These are phyloP conservation scores for Chrysomela aeneicollis DNA, from an alignment of 2,888 invertebrate species.

Conservation along the genomic window DNA sequence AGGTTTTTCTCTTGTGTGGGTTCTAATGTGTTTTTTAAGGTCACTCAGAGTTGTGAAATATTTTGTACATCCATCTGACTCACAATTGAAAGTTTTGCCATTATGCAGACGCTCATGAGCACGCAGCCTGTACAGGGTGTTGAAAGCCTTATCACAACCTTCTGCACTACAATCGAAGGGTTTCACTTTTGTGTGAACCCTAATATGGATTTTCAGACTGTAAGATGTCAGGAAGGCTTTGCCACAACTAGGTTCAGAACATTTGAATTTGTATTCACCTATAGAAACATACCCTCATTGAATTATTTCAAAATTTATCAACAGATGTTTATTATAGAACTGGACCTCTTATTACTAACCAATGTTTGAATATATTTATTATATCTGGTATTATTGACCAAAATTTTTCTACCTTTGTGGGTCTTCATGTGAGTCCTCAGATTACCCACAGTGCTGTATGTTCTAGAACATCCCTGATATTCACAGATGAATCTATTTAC, in stretches of 20 bases:
- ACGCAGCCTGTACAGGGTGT: slow-evolving; percentile 90
- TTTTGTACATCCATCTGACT: slow-evolving; percentile 81
- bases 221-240: slow-evolving; percentile 95
- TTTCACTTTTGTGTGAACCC: slow-evolving; percentile 92
- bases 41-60: slow-evolving; percentile 94
- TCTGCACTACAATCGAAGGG: slow-evolving; percentile 86
- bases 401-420: slow-evolving; percentile 78
- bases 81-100: slow-evolving; percentile 94
- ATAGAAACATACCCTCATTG: slow-evolving; percentile 50
- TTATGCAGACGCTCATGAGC: slow-evolving; percentile 93
- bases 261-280: slow-evolving; percentile 96
- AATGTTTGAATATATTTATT: too few relatives aligned
- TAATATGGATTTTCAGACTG: slow-evolving; percentile 91
- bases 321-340: too few relatives aligned
- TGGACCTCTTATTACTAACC: too few relatives aligned
- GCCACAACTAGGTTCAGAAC: slow-evolving; percentile 85
- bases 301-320: slow-evolving; percentile 9
- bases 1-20: slow-evolving; percentile 90
- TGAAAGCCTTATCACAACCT: slow-evolving; percentile 92
- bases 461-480: slow-evolving; percentile 85
- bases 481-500: slow-evolving; percentile 84
- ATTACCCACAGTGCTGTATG: slow-evolving; percentile 94
- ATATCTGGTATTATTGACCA: too few relatives aligned
- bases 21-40: slow-evolving; percentile 91
- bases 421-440: slow-evolving; percentile 95